Evolutionary conservation across 2,113 vertebrate genomes (phyloP).

Genomic region (Syngnathus typhle): DNA sequence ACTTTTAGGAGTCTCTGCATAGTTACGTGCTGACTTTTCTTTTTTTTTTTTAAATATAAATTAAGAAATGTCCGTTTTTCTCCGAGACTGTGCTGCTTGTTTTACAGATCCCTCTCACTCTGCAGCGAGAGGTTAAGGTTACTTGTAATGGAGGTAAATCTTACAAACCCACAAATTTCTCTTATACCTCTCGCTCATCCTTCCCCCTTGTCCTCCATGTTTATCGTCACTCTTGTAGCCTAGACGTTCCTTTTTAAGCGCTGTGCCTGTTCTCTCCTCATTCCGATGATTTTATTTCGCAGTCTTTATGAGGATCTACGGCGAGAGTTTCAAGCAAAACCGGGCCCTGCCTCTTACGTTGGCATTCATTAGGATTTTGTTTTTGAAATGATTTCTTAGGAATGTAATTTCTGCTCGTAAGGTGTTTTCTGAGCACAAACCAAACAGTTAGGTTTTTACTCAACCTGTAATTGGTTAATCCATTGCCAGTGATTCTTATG

Average conservation of each 20-base stretch:
- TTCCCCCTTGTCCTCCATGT: conserved; percentile 30
- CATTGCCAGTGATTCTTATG: neutral
- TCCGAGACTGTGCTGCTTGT: conserved; percentile 77
- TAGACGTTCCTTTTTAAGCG: conserved; percentile 16
- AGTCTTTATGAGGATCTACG: conserved; percentile 5
- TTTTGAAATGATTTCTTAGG: conserved; percentile 20
- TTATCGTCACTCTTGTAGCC: conserved; percentile 43
- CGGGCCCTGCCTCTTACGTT: conserved; percentile 9
- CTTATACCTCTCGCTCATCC: conserved; percentile 41
- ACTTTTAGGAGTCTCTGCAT: conserved; percentile 56
- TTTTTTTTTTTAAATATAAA: neutral
- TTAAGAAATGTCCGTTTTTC: conserved; percentile 66
- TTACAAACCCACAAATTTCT: conserved; percentile 58
- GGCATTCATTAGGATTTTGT: conserved; percentile 2
- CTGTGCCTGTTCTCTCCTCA: conserved; percentile 27
- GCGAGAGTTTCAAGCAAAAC: conserved; percentile 12
- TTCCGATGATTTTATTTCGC: conserved; percentile 8
- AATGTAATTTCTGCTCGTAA: neutral
- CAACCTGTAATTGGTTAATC: conserved; percentile 11
- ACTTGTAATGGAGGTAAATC: conserved; percentile 71
- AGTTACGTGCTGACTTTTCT: conserved; percentile 60
- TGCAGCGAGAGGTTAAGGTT: conserved; percentile 70
- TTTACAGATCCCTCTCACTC: conserved; percentile 77
- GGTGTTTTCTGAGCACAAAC: neutral
- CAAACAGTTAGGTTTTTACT: conserved; percentile 5